These are phyloP conservation scores for Pseudonaja textilis DNA, from an alignment of 2,113 vertebrate genomes.

Conservation along the genomic window DNA sequence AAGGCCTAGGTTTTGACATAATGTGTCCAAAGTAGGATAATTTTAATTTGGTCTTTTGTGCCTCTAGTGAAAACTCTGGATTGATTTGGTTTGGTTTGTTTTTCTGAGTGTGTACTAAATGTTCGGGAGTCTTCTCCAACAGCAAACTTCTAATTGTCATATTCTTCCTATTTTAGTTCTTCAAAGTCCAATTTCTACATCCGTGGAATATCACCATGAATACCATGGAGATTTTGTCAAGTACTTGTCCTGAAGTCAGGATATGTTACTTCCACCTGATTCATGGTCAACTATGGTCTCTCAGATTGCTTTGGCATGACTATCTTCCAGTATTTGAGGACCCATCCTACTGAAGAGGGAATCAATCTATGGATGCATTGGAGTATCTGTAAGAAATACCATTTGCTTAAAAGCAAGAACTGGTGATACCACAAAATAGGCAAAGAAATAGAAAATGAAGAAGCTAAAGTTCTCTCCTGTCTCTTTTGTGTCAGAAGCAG, in stretches of 20 bases:
- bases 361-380: neutral
- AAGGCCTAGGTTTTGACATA: neutral
- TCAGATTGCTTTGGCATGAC: too few relatives aligned
- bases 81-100: neutral
- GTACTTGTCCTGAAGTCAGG: too few relatives aligned
- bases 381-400: neutral
- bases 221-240: too few relatives aligned
- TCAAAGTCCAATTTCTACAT: too few relatives aligned
- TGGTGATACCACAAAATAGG: too few relatives aligned
- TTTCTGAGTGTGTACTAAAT: neutral
- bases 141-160: neutral
- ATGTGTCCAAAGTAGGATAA: neutral
- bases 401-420: neutral
- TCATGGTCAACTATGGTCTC: too few relatives aligned
- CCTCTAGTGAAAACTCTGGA: neutral
- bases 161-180: too few relatives aligned
- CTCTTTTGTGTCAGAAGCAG: neutral
- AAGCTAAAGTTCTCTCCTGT: neutral
- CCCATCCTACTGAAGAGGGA: too few relatives aligned
- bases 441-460: neutral
- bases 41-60: neutral
- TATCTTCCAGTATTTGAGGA: too few relatives aligned
- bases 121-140: neutral
- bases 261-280: too few relatives aligned
- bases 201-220: too few relatives aligned